Conservation (phyloP, 2,113 vertebrate species). For the Lagenorhynchus albirostris region DNA sequence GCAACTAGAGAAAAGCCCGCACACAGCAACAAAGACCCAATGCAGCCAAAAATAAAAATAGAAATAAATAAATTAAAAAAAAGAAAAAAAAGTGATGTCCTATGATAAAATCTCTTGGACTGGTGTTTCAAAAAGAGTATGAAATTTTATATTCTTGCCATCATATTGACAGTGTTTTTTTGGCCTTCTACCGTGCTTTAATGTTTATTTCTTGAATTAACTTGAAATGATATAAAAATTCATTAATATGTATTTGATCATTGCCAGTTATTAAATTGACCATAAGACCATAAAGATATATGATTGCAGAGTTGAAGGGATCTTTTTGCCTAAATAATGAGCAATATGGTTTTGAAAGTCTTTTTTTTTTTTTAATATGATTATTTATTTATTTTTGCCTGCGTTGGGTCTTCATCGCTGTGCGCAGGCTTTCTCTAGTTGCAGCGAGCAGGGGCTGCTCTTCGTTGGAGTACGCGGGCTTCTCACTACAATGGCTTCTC, state of each 20-base stretch:
- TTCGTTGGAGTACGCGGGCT: too few relatives aligned
- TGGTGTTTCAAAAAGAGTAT: background rate
- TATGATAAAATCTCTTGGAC: background rate
- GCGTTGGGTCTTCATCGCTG: too few relatives aligned
- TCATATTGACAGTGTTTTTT: background rate
- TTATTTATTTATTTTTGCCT: too few relatives aligned
- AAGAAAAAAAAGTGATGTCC: background rate
- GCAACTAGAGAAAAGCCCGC: too few relatives aligned
- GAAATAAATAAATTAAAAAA: too few relatives aligned
- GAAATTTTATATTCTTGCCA: background rate
- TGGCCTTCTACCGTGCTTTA: background rate
- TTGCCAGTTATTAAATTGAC: background rate
- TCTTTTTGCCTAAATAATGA: background rate
- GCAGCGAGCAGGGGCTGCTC: too few relatives aligned
- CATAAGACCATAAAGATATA: background rate
- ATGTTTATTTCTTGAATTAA: conserved; percentile 13
- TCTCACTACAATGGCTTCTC: too few relatives aligned
- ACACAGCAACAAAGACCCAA: too few relatives aligned
- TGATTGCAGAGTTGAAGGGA: background rate
- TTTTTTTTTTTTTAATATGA: background rate
- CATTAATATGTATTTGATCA: background rate
- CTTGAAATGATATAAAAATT: background rate
- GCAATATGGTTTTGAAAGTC: background rate
- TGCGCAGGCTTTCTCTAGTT: too few relatives aligned
- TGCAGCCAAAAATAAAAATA: too few relatives aligned